A percentile compares a stretch with the other conserved stretches of the same genome.
Evolutionary conservation across 2,113 vertebrate species (phyloP).

Genomic region (Oenanthe melanoleuca): DNA sequence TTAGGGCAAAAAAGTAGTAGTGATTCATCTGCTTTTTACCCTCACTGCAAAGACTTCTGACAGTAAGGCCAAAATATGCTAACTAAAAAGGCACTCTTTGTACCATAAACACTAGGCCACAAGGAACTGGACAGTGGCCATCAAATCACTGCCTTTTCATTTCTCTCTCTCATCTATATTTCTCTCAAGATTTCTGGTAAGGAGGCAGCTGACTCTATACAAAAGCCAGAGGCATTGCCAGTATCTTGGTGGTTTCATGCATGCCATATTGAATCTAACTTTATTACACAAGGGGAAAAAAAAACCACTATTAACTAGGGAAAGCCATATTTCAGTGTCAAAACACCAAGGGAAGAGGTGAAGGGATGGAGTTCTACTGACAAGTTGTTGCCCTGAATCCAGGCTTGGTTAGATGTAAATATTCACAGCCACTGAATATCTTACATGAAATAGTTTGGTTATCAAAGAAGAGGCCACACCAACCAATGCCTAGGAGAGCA

Average conservation of each 20-base stretch:
- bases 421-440: not conserved
- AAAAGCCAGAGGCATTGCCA: conserved; percentile 61
- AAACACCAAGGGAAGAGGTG: not conserved
- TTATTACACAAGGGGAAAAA: not conserved
- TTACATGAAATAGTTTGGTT: not conserved
- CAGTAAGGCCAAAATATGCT: conserved; percentile 48
- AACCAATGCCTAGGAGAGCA: not conserved
- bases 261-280: conserved; percentile 13
- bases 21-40: conserved; percentile 53
- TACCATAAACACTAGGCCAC: conserved; percentile 66
- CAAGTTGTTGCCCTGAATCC: not conserved
- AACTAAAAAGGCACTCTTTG: conserved; percentile 67
- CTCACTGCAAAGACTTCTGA: conserved; percentile 56
- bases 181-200: conserved; percentile 68
- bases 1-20: conserved; percentile 42
- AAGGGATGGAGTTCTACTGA: not conserved
- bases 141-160: conserved; percentile 62
- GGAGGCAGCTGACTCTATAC: conserved; percentile 63
- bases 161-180: conserved; percentile 64
- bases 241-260: conserved; percentile 59
- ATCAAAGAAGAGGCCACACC: not conserved
- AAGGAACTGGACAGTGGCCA: conserved; percentile 66
- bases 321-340: not conserved
- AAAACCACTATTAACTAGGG: not conserved
- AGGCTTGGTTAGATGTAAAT: not conserved